A percentile compares a stretch with the other conserved stretches of the same genome.
Conservation (phyloP, 2,797 vertebrate genomes). For the Strix occidentalis region DNA sequence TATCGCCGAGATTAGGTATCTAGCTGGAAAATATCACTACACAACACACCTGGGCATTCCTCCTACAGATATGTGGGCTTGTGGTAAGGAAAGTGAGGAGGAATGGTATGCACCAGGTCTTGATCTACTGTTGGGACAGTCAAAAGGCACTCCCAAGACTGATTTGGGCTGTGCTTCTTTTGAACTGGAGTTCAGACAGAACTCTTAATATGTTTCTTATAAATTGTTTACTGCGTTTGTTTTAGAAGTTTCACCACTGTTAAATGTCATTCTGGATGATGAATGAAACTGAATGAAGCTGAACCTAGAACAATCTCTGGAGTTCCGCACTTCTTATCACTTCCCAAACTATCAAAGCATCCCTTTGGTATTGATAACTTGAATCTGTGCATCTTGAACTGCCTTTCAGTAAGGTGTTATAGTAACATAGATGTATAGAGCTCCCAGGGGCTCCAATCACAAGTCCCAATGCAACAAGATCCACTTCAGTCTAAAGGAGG, state of each 20-base stretch:
- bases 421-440: neutral
- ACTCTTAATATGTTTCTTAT: neutral
- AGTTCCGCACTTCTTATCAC: neutral
- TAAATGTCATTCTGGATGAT: neutral
- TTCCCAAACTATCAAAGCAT: neutral
- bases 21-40: constrained; percentile 10
- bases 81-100: constrained; percentile 29
- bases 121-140: constrained; percentile 15
- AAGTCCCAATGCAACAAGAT: neutral
- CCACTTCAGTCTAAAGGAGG: neutral
- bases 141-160: constrained; percentile 17
- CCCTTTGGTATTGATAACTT: neutral
- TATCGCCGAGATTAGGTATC: neutral
- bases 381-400: neutral
- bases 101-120: neutral
- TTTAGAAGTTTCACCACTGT: neutral
- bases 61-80: constrained; percentile 28
- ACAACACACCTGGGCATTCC: constrained; percentile 51
- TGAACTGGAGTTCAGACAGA: constrained; percentile 36
- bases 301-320: neutral
- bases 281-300: neutral
- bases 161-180: constrained; percentile 28
- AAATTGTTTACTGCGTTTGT: neutral
- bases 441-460: neutral
- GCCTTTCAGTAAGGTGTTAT: neutral